These are phyloP conservation scores for Microdon myrmicae DNA, from an alignment of 2,888 invertebrate species.

Conservation along the genomic window DNA sequence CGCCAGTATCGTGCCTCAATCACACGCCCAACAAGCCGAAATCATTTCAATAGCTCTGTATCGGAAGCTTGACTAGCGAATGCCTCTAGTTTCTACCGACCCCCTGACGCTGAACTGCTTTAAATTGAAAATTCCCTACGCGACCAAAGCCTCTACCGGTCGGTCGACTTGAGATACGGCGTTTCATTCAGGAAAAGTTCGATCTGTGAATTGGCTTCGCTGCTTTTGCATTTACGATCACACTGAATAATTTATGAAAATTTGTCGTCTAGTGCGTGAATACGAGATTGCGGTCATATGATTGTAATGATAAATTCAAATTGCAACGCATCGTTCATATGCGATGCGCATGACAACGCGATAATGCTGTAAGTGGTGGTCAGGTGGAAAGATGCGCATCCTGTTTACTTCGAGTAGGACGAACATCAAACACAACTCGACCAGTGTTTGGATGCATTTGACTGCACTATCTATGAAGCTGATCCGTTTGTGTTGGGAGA, in stretches of 20 bases:
- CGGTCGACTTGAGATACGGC: conserved; percentile 16
- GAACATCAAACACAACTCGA: conserved; percentile 1
- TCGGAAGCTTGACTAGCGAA: conserved; percentile 30
- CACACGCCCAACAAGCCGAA: conserved; percentile 33
- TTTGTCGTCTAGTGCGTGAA: conserved; percentile 20
- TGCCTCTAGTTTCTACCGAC: background rate
- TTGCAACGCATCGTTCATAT: conserved; percentile 35
- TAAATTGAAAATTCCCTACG: conserved; percentile 33
- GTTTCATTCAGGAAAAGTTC: conserved; percentile 38
- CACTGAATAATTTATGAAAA: conserved; percentile 45
- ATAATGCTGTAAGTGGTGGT: conserved; percentile 28
- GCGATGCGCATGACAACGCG: conserved; percentile 31
- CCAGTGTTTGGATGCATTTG: conserved; percentile 4
- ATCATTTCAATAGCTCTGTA: conserved; percentile 36
- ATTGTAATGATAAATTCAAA: conserved; percentile 44
- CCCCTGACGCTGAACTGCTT: too few relatives aligned
- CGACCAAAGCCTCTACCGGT: conserved; percentile 5
- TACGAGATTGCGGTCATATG: conserved; percentile 19
- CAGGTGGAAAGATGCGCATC: conserved; percentile 35
- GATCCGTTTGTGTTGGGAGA: too few relatives aligned
- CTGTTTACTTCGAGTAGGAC: conserved; percentile 6
- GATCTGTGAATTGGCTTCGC: conserved; percentile 28
- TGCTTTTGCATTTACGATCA: conserved; percentile 29
- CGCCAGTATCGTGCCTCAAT: conserved; percentile 21
- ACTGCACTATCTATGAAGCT: too few relatives aligned